These are phyloP conservation scores for Parus major DNA, from an alignment of 2,113 vertebrate species.

Conservation along the genomic window DNA sequence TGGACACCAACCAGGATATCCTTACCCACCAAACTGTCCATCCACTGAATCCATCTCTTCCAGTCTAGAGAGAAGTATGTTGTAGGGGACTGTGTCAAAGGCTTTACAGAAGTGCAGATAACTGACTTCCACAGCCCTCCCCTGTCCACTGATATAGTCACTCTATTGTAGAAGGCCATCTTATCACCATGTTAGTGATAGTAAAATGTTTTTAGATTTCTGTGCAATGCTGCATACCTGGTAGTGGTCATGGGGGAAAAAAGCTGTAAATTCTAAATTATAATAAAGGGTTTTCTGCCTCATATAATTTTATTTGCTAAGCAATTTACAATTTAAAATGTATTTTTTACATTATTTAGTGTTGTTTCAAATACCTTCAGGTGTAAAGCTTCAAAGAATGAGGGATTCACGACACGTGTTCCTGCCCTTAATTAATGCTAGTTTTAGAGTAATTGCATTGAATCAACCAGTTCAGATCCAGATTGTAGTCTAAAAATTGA, in stretches of 20 bases:
- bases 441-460: neutral
- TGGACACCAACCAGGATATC: neutral
- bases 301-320: neutral
- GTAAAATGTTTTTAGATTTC: neutral
- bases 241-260: neutral
- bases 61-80: neutral
- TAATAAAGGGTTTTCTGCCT: neutral
- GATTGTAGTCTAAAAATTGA: neutral
- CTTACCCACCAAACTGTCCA: neutral
- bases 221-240: neutral
- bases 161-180: neutral
- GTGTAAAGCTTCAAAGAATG: neutral
- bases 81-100: neutral
- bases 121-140: neutral
- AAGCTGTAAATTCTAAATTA: neutral
- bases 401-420: neutral
- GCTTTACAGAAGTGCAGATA: neutral
- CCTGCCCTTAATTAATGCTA: neutral
- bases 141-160: neutral
- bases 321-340: neutral
- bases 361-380: neutral
- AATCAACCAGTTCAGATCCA: neutral
- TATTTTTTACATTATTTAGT: neutral
- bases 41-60: neutral
- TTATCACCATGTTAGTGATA: neutral